Percentiles rank a stretch among this genome's conserved stretches.
phyloP scores from a whole-genome alignment of 2,113 vertebrate genomes.

The Macrotis lagotis region DNA sequence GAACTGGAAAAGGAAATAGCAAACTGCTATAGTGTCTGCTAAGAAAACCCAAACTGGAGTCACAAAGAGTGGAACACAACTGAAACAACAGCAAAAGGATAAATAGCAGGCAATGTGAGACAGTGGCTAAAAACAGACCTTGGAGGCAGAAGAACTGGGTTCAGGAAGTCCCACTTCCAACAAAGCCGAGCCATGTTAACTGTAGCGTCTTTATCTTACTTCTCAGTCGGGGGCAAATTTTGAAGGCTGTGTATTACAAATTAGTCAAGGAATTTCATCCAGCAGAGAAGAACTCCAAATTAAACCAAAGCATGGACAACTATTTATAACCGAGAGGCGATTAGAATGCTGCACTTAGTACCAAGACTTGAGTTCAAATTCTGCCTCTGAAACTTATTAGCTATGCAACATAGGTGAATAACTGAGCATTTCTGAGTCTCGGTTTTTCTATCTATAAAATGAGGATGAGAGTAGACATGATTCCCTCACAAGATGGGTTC shows the following conservation, averaged over 20 bases:
- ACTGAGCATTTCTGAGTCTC: not conserved
- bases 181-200: not conserved
- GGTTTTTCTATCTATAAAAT: not conserved
- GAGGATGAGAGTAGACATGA: not conserved
- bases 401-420: too few relatives aligned
- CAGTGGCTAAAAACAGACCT: not conserved
- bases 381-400: not conserved
- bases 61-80: not conserved
- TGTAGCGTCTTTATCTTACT: not conserved
- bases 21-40: not conserved
- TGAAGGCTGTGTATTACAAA: not conserved
- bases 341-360: not conserved
- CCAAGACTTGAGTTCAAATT: not conserved
- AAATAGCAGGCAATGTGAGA: not conserved
- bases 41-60: not conserved
- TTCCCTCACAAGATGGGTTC: not conserved
- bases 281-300: not conserved
- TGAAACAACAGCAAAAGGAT: not conserved
- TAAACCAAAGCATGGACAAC: not conserved
- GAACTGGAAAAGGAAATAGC: not conserved
- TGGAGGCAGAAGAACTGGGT: not conserved
- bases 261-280: not conserved
- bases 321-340: not conserved
- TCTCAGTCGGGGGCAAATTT: not conserved
- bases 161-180: not conserved